A percentile compares a stretch with the other conserved stretches of the same genome.
Conservation (phyloP, 2,888 invertebrate species). For the Oscheius myriophilus region DNA sequence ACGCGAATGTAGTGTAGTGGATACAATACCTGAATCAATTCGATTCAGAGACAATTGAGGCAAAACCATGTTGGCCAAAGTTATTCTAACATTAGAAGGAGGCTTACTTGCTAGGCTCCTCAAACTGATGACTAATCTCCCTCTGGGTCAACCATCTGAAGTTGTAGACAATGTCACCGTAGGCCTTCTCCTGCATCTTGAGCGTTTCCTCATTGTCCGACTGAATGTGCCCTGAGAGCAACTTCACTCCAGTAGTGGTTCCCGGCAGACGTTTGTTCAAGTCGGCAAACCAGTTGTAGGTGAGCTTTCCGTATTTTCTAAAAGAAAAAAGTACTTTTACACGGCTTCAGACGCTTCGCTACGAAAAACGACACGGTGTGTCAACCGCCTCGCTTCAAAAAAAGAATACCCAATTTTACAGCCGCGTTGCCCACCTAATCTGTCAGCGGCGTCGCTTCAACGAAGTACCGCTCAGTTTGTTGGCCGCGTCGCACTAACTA, state of each 20-base stretch:
- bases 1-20: constrained; percentile 65
- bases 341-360: no score
- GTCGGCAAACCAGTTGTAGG: constrained; percentile 60
- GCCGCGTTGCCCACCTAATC: no score
- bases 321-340: not conserved
- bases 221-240: constrained; percentile 67
- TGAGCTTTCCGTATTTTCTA: constrained; percentile 54
- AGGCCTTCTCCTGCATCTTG: constrained; percentile 55
- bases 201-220: constrained; percentile 57
- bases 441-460: no score
- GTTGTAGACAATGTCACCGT: constrained; percentile 65
- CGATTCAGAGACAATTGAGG: not conserved
- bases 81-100: no score
- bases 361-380: no score
- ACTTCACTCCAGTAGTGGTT: constrained; percentile 62
- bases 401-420: no score
- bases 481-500: no score
- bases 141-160: constrained; percentile 62
- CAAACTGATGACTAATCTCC: constrained; percentile 54
- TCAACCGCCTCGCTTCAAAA: no score
- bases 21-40: constrained; percentile 38
- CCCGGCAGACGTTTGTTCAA: constrained; percentile 52
- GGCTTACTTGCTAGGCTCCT: constrained; percentile 55
- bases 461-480: no score
- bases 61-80: not conserved